Evolutionary conservation across 2,113 vertebrate species (phyloP), one percentile per base, ranked within the genome.

Genomic region (Leucoraja erinaceus): DNA sequence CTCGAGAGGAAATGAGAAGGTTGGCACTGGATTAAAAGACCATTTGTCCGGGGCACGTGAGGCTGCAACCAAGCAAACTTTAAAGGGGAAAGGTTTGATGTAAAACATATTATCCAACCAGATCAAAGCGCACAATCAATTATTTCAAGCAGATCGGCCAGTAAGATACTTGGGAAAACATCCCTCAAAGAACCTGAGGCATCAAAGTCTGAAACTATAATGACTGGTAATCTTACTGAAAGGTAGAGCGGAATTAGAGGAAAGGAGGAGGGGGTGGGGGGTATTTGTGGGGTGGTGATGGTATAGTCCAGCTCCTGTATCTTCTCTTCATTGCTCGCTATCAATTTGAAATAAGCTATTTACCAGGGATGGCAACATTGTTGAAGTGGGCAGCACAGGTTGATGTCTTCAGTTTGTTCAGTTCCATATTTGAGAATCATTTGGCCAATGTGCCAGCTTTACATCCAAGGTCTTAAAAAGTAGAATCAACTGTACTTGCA

Each of bases 1-100:
- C 90, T 72, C 66, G 25, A 72, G 66, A 70, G 90, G 90, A 91
- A 91, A 91, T 91, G 22, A 91, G 70, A 91, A 91, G 66, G 66
- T 91, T 91, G 90, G 90, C 68, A 38, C 66, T 38, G 9, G 90
- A 68, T 72, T 91, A 91, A 47, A 54, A 91, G 33, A 91, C 33
- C 90, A 91, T 4, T 91, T 91, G 90, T 72, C 90, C 90, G 59
- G 31, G 47, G 68, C 18, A 72, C 72, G 66, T 63, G 47, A 6
- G 33, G 5, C 66, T 70, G 66, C 66, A 91, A 91, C 38, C 63
- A 63, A 91, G 88, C 22, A 54, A 91, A 91, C 66, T 91, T 91
- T 91, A 91, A 91, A 88, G 59, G 59, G 59, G n/a, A 16, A 38
- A 20, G 90, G 22, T 72, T 74, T 70, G 90, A 91, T 91, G 16